Conservation (phyloP, 2,113 vertebrate species). For the Crotalus helleri region DNA sequence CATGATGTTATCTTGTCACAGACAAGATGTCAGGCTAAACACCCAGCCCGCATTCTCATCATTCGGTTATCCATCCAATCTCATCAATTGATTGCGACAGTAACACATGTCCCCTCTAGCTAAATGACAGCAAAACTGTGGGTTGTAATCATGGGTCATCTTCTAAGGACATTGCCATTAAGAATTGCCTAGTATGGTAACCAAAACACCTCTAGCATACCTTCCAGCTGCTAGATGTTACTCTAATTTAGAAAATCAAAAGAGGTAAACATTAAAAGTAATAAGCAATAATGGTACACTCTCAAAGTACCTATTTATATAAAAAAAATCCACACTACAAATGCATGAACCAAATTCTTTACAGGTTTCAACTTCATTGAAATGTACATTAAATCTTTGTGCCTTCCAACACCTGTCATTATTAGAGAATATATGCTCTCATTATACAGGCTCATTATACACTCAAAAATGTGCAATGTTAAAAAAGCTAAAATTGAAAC, state of each 20-base stretch:
- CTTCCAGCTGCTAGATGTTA: conserved; percentile 16
- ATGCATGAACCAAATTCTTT: background rate
- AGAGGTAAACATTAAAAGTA: background rate
- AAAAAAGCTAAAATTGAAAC: background rate
- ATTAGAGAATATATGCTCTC: background rate
- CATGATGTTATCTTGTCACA: conserved; percentile 56
- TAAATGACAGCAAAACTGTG: conserved; percentile 65
- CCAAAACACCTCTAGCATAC: conserved; percentile 6
- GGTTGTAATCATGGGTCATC: conserved; percentile 65
- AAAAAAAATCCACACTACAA: background rate
- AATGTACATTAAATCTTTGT: background rate
- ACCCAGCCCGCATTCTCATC: conserved; percentile 65
- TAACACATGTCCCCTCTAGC: conserved; percentile 65
- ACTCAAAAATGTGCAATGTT: background rate
- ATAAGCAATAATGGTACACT: background rate
- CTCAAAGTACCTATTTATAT: background rate
- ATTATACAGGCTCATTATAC: background rate
- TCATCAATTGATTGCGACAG: conserved; percentile 67
- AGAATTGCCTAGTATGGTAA: conserved; percentile 42
- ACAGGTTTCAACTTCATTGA: background rate
- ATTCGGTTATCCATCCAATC: conserved; percentile 64
- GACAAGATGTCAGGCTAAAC: conserved; percentile 61
- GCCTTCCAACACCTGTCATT: background rate
- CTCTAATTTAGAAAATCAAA: background rate
- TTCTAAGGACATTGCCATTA: conserved; percentile 56